Evolutionary conservation across 2,113 vertebrate genomes (phyloP).

Genomic region (Erythrocercus mccallii): DNA sequence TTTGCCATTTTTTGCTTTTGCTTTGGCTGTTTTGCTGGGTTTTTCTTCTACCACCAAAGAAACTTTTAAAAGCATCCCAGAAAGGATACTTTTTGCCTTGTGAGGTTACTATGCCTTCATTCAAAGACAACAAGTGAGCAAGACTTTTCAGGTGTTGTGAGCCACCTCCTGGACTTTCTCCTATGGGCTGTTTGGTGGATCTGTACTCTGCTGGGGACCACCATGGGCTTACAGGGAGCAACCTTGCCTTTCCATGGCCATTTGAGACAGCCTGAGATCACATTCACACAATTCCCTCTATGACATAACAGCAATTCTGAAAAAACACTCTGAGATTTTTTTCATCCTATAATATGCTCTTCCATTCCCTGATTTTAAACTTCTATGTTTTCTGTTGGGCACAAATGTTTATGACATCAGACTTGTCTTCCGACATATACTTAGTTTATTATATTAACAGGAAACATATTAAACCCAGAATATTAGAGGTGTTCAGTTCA

Average conservation of each 20-base stretch:
- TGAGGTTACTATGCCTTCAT: background rate
- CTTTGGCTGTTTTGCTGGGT: background rate
- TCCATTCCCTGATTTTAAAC: background rate
- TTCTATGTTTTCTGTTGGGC: background rate
- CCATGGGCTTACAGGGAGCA: rapidly evolving
- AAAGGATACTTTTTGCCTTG: background rate
- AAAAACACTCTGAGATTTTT: background rate
- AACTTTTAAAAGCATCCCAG: background rate
- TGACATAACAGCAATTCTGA: background rate
- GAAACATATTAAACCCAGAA: background rate
- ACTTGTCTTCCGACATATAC: background rate
- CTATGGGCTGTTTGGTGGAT: too few relatives aligned
- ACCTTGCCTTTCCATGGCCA: background rate
- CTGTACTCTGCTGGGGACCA: background rate
- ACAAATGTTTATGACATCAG: background rate
- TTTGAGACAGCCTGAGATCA: background rate
- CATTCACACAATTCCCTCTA: background rate
- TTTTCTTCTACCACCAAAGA: background rate
- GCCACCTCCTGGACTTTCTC: background rate
- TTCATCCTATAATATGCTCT: background rate
- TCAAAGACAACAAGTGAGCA: rapidly evolving
- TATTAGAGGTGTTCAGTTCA: background rate
- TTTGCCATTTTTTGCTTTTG: background rate
- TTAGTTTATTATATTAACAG: background rate
- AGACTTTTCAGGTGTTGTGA: background rate